Conservation (phyloP, 2,888 invertebrate species). For the Gnatocerus cornutus region DNA sequence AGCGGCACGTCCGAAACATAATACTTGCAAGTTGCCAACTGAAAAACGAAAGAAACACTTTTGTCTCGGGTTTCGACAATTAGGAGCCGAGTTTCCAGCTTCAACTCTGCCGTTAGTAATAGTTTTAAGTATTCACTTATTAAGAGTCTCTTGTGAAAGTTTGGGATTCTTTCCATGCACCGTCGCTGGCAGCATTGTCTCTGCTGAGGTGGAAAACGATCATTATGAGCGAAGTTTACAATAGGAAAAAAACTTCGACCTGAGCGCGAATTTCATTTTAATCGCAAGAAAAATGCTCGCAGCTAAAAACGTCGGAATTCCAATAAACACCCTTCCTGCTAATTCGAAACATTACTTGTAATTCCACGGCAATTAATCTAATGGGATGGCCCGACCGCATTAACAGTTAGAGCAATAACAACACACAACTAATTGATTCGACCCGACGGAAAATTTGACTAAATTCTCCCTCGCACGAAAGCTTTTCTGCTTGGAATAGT, state of each 20-base stretch:
- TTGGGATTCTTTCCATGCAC: background rate
- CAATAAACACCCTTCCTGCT: constrained; percentile 27
- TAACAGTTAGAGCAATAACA: constrained; percentile 39
- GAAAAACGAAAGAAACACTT: constrained; percentile 10
- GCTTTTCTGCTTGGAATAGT: constrained; percentile 2
- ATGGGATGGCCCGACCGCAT: constrained; percentile 38
- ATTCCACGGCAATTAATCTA: constrained; percentile 40
- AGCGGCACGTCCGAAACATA: constrained; percentile 1
- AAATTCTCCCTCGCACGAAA: constrained; percentile 3
- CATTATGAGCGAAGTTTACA: no score
- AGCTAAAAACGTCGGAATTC: constrained; percentile 25
- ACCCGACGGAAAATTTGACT: constrained; percentile 18
- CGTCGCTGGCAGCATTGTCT: no score
- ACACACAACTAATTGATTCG: constrained; percentile 39
- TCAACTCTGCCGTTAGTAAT: constrained; percentile 18
- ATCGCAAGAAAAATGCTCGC: constrained; percentile 1
- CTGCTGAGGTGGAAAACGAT: background rate
- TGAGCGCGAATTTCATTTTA: background rate
- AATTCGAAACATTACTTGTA: constrained; percentile 38
- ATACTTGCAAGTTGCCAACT: background rate
- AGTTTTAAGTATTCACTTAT: constrained; percentile 34
- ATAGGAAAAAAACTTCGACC: no score
- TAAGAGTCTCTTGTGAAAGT: constrained; percentile 16
- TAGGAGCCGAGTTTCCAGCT: constrained; percentile 14
- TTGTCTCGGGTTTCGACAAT: constrained; percentile 21